phyloP scores from a whole-genome alignment of 2,888 invertebrate species.

The Drosophila prolongata region DNA sequence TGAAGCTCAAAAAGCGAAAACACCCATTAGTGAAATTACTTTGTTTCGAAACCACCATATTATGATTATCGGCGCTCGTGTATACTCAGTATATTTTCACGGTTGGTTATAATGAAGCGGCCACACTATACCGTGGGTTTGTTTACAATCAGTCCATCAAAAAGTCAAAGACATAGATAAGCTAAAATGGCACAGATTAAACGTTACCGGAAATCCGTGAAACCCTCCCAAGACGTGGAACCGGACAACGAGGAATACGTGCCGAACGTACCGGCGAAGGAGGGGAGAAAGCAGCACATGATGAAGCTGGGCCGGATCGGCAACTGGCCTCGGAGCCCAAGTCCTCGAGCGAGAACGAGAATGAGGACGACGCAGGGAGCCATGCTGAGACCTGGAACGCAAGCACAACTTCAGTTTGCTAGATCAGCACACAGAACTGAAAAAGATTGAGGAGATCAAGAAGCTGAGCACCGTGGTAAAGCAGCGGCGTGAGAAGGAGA shows the following conservation, averaged over 20 bases:
- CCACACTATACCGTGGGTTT: background rate
- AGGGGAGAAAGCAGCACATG: constrained; percentile 93
- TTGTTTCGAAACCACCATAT: too few relatives aligned
- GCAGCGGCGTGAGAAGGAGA: constrained; percentile 97
- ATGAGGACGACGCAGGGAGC: constrained; percentile 89
- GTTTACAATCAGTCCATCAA: constrained; percentile 3
- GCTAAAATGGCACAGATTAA: constrained; percentile 80
- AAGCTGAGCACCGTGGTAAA: constrained; percentile 97
- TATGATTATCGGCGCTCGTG: background rate
- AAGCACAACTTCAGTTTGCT: constrained; percentile 95
- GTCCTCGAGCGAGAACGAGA: constrained; percentile 88
- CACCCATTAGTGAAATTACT: too few relatives aligned
- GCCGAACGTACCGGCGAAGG: constrained; percentile 95
- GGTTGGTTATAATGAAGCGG: background rate
- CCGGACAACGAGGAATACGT: constrained; percentile 90
- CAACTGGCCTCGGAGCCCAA: constrained; percentile 89
- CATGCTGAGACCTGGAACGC: constrained; percentile 91
- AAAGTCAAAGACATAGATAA: background rate
- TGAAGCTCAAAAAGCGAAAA: too few relatives aligned
- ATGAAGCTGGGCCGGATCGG: constrained; percentile 90
- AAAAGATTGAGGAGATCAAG: constrained; percentile 95
- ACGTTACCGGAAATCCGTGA: constrained; percentile 86
- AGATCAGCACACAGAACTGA: constrained; percentile 98
- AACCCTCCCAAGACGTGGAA: constrained; percentile 85
- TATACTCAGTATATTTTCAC: background rate